Percentiles rank a stretch among this genome's conserved stretches.
Conservation (phyloP, 2,113 vertebrate genomes). For the Sorex fumeus region DNA sequence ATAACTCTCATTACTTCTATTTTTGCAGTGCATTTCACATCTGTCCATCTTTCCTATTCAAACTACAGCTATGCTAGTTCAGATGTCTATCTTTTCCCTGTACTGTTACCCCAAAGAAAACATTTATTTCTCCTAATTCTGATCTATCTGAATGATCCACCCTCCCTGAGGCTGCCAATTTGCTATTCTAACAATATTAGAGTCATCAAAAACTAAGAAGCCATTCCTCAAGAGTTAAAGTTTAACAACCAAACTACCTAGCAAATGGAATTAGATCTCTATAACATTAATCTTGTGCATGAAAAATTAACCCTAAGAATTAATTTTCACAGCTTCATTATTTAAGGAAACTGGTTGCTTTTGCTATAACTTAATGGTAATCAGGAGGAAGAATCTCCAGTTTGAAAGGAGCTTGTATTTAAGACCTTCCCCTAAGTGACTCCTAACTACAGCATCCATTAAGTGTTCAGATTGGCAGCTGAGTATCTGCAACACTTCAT, state of each 20-base stretch:
- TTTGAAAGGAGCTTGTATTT: background rate
- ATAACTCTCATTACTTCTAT: background rate
- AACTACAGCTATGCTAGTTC: background rate
- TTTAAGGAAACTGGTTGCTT: background rate
- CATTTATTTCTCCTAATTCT: background rate
- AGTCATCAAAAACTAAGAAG: background rate
- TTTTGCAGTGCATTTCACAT: background rate
- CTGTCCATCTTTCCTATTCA: background rate
- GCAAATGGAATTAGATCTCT: background rate
- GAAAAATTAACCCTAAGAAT: slow-evolving; percentile 4
- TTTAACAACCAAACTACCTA: background rate
- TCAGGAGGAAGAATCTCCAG: background rate
- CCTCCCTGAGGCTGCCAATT: background rate
- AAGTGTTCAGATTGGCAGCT: background rate
- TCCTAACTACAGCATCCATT: background rate
- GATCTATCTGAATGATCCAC: background rate
- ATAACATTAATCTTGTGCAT: background rate
- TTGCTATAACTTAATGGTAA: background rate
- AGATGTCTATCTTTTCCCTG: background rate
- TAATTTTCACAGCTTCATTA: background rate
- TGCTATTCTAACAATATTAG: background rate
- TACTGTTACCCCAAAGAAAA: background rate
- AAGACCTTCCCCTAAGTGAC: background rate
- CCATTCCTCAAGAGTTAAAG: background rate
- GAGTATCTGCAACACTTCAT: background rate